Evolutionary conservation across 2,888 invertebrate genomes (phyloP), one percentile per base, ranked within the genome.

Genomic region (Polylopha cassiicola): DNA sequence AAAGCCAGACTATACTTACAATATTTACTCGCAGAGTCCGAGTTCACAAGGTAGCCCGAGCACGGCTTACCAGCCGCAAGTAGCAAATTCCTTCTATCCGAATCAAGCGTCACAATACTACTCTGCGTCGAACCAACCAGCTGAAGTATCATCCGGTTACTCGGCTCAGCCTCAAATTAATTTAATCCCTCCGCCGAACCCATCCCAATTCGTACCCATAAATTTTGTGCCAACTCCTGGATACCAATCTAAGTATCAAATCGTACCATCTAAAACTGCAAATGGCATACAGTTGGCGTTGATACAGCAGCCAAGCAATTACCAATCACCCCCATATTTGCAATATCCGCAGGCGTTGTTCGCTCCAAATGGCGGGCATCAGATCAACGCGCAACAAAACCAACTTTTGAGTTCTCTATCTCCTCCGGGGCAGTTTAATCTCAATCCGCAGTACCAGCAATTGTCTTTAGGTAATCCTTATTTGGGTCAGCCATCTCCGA

Each of bases 1-100:
- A 52, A 86, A 86, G 33, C 74, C 73, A 11, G 86, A 86, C n/a
- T 78, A 79, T 39, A 74, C 76, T 0, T 86, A 82, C 51, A 77
- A 66, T 42, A 70, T 79, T 47, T 85, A 81, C 44, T 48, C 71
- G 1, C 78, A 78, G 49, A 76, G 53, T 28, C 66, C 71, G 1
- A 65, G 53, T 39, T 48, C 61, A 1, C 73, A 70, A 27, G 61
- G 47, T 18, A 51, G 49, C 16, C 52, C 59, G 7, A 64, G 51
- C 30, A 53, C 64, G 23, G 52, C 65, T 1, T 80, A 82, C 41
- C 78, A 77, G 46, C 53, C 60, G 6, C 75, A 74, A 67, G 56
- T 65, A 1, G 58, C 78, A 1, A 81, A 67, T 46, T 75, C 81
- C 1, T 85, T 82, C 46, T 81, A 84, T 42, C 85, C 82, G 0